phyloP scores from a whole-genome alignment of 2,888 invertebrate species.

The Heliconius erato region DNA sequence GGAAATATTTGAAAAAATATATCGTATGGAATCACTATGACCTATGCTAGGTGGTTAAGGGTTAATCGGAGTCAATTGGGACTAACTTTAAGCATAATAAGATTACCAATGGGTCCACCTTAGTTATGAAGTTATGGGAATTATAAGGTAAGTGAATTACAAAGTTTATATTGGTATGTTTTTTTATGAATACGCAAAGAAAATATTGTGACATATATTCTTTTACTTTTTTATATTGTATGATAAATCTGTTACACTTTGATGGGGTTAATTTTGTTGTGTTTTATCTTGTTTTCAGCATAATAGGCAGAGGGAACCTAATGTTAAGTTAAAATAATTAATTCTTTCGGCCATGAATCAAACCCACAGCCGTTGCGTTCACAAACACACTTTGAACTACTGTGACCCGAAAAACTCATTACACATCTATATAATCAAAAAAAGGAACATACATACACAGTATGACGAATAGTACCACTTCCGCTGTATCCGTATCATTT shows the following conservation, averaged over 20 bases:
- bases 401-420: too few species aligned
- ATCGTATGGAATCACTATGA: too few species aligned
- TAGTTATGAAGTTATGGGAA: neutral
- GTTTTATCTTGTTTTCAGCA: too few species aligned
- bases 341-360: too few species aligned
- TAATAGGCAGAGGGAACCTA: too few species aligned
- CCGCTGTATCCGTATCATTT: neutral
- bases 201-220: neutral
- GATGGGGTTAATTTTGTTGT: too few species aligned
- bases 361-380: too few species aligned
- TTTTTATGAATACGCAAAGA: neutral
- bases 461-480: neutral
- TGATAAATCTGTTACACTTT: too few species aligned
- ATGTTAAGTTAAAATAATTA: too few species aligned
- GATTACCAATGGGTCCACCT: slow-evolving; percentile 11
- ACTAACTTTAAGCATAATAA: slow-evolving; percentile 21
- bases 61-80: slow-evolving; percentile 34
- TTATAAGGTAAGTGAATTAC: neutral
- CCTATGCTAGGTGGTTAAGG: neutral
- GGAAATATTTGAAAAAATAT: too few species aligned
- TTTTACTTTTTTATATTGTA: neutral
- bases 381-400: too few species aligned
- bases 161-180: neutral
- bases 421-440: too few species aligned
- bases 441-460: neutral